Evolutionary conservation across 2,113 vertebrate genomes (phyloP), one percentile per base, ranked within the genome.

Genomic region (Catharus fuscescens): DNA sequence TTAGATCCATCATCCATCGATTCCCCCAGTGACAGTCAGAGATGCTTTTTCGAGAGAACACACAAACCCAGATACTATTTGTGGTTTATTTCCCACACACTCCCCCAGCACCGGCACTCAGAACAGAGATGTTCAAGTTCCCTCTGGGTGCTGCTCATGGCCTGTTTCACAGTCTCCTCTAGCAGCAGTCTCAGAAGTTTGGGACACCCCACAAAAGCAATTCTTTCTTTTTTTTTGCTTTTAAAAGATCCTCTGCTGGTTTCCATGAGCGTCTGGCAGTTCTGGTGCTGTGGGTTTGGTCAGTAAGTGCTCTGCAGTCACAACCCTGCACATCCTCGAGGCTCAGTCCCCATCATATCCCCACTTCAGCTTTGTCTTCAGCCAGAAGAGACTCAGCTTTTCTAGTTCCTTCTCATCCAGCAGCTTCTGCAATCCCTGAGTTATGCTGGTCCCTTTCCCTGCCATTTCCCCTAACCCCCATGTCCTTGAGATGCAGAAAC

Each of bases 301-400:
- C 81, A 79, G 28, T 26, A 38, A 32, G 26, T 10, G 1, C 40
- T 48, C 74, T 53, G 16, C 47, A 80, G 53, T 20, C 78, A 82
- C 53, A 74, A 14, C 45, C 26, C 53, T 69, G 40, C 36, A 40
- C 13, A 6, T 53, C 18, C 53, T 70, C 3, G 6, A 56, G 36
- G 14, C 1, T 47, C 47, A 36, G 18, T 60, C 23, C 25, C 2
- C 10, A 12, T 12, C 4, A 1, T 9, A 65, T 10, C 7, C 8
- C 31, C 13, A 9, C 9, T 48, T 44, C 40, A 65, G 48, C 50
- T 52, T 69, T 72, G 21, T 45, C 34, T 77, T 80, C 62, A 86
- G 45, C 12, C 48, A 72, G n/a, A 48, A 65, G 80, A 61, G 50
- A n/a, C 14, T 3, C 50, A 38, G 8, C 14, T 28, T 84, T 81